Conservation (phyloP, 2,888 invertebrate species). For the Nephrocerus scutellatus region DNA sequence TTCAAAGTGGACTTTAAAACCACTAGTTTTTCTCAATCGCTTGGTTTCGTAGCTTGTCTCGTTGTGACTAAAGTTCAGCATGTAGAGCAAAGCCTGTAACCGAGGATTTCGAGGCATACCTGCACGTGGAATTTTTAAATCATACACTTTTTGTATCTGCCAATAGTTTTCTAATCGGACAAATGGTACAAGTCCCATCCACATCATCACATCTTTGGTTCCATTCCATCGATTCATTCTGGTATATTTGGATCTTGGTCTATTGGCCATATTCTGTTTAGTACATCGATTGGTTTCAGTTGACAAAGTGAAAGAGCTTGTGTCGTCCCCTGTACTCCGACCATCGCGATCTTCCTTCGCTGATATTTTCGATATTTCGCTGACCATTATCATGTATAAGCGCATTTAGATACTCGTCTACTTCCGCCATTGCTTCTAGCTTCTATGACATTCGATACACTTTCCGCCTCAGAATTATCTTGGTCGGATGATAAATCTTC, state of each 20-base stretch:
- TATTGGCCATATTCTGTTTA: no score
- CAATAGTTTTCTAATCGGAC: constrained; percentile 20
- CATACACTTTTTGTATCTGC: constrained; percentile 20
- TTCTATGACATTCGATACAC: background rate
- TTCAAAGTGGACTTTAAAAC: no score
- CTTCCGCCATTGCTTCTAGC: constrained; percentile 3
- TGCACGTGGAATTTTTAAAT: constrained; percentile 18
- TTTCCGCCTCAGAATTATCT: constrained; percentile 2
- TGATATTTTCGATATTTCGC: constrained; percentile 3
- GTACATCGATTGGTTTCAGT: no score
- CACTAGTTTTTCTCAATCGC: constrained; percentile 20
- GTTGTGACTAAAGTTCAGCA: no score
- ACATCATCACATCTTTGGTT: constrained; percentile 23
- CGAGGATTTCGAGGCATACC: constrained; percentile 21
- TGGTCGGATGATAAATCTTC: background rate
- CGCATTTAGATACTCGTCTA: constrained; percentile 2
- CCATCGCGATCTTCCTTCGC: no score
- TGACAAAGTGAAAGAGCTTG: constrained; percentile 2
- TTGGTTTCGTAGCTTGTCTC: constrained; percentile 12
- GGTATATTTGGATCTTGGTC: no score
- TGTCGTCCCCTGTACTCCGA: no score
- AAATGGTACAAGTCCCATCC: constrained; percentile 20
- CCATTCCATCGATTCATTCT: constrained; percentile 24
- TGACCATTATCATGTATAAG: constrained; percentile 2
- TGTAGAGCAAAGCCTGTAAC: no score